These are phyloP conservation scores for Aramus guarauna DNA, from an alignment of 2,113 vertebrate genomes.

Conservation along the genomic window DNA sequence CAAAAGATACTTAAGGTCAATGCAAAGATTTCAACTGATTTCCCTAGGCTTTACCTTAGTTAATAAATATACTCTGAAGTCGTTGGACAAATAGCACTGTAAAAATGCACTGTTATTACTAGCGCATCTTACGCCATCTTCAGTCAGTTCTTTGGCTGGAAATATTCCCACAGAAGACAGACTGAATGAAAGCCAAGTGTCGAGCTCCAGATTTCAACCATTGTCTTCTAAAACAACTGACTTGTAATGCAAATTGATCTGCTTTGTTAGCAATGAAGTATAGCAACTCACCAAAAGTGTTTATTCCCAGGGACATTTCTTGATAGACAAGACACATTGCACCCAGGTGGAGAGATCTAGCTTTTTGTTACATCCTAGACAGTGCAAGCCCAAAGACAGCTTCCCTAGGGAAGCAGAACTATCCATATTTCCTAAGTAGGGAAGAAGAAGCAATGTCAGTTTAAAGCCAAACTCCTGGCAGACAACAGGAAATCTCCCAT, in stretches of 20 bases:
- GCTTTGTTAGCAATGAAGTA: conserved; percentile 11
- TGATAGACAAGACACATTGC: neutral
- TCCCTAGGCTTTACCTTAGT: neutral
- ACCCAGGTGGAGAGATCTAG: neutral
- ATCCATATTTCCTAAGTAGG: neutral
- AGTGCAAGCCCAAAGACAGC: neutral
- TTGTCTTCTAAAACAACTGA: conserved; percentile 14
- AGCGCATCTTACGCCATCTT: neutral
- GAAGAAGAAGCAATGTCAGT: neutral
- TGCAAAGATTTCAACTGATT: neutral
- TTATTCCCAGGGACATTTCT: neutral
- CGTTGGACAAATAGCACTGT: neutral
- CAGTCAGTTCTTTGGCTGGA: neutral
- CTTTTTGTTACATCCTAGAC: neutral
- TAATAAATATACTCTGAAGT: neutral
- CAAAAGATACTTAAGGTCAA: neutral
- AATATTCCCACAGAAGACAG: neutral
- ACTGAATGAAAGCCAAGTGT: neutral
- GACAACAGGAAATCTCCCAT: neutral
- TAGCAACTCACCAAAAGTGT: neutral
- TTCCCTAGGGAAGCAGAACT: neutral
- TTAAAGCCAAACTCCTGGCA: neutral
- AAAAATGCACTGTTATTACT: neutral
- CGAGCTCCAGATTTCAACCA: conserved; percentile 2
- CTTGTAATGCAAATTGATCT: conserved; percentile 1